Percentiles rank a stretch among this genome's conserved stretches.
Evolutionary conservation across 37 sponge, comb jelly and placozoan species (phyloP).

Genomic region (Eunapius fragilis): DNA sequence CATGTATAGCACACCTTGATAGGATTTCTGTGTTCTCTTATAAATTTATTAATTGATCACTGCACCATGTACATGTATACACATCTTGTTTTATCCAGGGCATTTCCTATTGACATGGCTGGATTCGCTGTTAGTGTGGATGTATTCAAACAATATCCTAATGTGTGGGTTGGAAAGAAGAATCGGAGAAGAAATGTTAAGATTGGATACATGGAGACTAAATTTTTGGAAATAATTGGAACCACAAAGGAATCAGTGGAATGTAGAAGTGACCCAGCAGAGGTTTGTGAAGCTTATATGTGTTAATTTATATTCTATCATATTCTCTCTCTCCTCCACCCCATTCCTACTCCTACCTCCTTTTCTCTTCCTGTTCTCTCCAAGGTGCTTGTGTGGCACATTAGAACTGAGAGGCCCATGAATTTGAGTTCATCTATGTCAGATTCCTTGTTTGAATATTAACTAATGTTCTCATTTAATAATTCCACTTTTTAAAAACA

Average conservation of each 20-base stretch:
- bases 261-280: background rate
- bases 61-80: no score
- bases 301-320: background rate
- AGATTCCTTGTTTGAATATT: background rate
- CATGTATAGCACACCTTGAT: background rate
- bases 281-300: background rate
- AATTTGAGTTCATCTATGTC: background rate
- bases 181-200: background rate
- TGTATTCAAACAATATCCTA: slow-evolving; percentile 36
- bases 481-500: no score
- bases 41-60: no score
- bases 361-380: background rate
- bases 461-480: no score
- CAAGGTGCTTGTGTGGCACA: background rate
- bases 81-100: slow-evolving; percentile 9
- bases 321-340: background rate
- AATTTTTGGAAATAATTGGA: background rate
- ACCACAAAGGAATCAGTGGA: background rate
- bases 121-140: slow-evolving; percentile 81
- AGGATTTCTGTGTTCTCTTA: background rate
- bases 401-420: background rate
- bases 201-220: background rate
- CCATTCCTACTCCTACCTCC: background rate
- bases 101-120: slow-evolving; percentile 93
- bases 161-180: slow-evolving; percentile 16